Conservation (phyloP, 2,797 vertebrate genomes). For the Micromesistius poutassou region DNA sequence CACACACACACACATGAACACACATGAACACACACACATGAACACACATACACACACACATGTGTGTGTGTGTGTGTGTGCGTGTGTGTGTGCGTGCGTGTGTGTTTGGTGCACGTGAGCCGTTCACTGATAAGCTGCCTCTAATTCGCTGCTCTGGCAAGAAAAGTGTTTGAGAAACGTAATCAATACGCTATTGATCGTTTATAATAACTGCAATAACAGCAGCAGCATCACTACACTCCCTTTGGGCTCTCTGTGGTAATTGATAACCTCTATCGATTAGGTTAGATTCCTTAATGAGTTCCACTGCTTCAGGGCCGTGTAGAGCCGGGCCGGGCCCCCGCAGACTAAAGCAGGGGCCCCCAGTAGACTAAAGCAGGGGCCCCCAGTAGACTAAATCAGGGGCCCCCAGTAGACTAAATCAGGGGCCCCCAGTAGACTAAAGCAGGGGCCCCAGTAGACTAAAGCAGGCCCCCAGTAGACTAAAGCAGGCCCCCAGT, state of each 20-base stretch:
- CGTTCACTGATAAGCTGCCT: not conserved
- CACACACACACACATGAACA: too few species aligned
- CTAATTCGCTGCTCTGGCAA: not conserved
- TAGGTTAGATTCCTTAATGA: not conserved
- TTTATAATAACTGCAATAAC: not conserved
- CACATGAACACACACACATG: too few species aligned
- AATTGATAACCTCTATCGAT: not conserved
- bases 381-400: too few species aligned
- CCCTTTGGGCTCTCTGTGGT: not conserved
- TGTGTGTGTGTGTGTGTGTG: not conserved
- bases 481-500: too few species aligned
- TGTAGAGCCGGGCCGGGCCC: too few species aligned
- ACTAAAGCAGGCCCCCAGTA: too few species aligned
- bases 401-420: too few species aligned
- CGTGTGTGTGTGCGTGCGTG: not conserved
- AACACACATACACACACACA: too few species aligned
- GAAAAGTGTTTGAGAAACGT: not conserved
- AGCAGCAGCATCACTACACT: not conserved
- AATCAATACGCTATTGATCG: not conserved
- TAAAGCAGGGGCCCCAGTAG: too few species aligned
- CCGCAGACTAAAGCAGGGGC: too few species aligned
- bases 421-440: too few species aligned
- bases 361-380: too few species aligned
- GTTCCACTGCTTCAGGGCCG: not conserved
- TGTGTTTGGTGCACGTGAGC: not conserved